Evolutionary conservation across 2,113 vertebrate species (phyloP), one percentile per base, ranked within the genome.

Genomic region (Seriola rivoliana): DNA sequence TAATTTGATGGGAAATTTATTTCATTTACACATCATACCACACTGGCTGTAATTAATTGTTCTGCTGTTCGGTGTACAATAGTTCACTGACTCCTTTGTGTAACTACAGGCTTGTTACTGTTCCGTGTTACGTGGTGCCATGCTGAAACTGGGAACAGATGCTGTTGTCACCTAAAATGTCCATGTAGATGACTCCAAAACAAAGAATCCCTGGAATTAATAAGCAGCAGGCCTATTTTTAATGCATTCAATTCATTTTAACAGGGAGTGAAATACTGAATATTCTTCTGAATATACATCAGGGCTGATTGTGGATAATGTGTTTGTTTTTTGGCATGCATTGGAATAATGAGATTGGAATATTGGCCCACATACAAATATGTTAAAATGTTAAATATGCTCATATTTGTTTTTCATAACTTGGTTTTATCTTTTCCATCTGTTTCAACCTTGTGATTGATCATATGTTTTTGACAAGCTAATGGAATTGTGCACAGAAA

Each of bases 21-120:
- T 95, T 95, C 84, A 91, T 95, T 94, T 92, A 92, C 94, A 93
- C 94, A 90, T 93, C 89, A 91, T 84, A 93, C 92, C 89, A 91
- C 90, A 89, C 88, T 91, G 88, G 85, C 88, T 93, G 87, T 94
- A 95, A 95, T 95, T 95, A 95, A 95, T 96, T 95, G 93, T 86
- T 85, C 82, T 84, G 91, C 90, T 92, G 88, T 93, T 93, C 60
- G 78, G 81, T 75, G 86, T 84, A 89, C 93, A 86, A 94, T 93
- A 95, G 93, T 95, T 95, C 92, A 93, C 80, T 87, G 91, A 93
- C 89, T 94, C 88, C 89, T 92, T 92, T 94, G 94, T 94, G 92
- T 62, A 83, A 92, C 86, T 84, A 74, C 75, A 40, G 78, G 76
- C 82, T 84, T 25, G 58, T 82, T 85, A 57, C 76, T 75, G 89